Conservation (phyloP, 2,113 vertebrate species). For the Mesocricetus auratus region DNA sequence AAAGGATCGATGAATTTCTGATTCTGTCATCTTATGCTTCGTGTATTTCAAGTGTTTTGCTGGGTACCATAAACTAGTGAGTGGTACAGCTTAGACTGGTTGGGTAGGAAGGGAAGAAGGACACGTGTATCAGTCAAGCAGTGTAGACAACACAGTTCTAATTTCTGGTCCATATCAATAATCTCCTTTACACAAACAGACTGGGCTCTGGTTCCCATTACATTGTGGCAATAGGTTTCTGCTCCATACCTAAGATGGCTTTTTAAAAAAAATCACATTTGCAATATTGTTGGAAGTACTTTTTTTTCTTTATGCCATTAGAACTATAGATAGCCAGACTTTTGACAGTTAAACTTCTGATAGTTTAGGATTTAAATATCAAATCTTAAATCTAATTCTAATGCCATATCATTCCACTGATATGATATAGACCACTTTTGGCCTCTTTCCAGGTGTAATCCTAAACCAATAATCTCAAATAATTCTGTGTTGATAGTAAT, state of each 20-base stretch:
- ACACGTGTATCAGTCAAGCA: neutral
- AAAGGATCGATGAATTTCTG: slow-evolving; percentile 4
- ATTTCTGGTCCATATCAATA: slow-evolving; percentile 3
- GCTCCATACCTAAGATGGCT: neutral
- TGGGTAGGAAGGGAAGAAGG: neutral
- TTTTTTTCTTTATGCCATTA: neutral
- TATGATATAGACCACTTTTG: neutral
- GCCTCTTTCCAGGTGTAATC: neutral
- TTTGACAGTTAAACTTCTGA: slow-evolving; percentile 21
- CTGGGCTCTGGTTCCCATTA: neutral
- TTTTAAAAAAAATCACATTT: neutral
- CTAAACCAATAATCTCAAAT: neutral
- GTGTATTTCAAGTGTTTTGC: slow-evolving; percentile 49
- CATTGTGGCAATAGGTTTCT: neutral
- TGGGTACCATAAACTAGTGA: slow-evolving; percentile 18
- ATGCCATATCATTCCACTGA: neutral
- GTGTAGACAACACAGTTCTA: neutral
- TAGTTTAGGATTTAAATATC: slow-evolving; percentile 46
- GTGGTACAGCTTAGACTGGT: neutral
- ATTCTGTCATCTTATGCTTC: neutral
- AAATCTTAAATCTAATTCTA: slow-evolving; percentile 29
- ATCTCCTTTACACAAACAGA: slow-evolving; percentile 16
- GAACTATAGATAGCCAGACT: neutral
- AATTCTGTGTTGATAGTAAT: neutral
- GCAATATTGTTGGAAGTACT: neutral